Conservation (phyloP, 2,797 vertebrate species). For the Gorsachius magnificus region DNA sequence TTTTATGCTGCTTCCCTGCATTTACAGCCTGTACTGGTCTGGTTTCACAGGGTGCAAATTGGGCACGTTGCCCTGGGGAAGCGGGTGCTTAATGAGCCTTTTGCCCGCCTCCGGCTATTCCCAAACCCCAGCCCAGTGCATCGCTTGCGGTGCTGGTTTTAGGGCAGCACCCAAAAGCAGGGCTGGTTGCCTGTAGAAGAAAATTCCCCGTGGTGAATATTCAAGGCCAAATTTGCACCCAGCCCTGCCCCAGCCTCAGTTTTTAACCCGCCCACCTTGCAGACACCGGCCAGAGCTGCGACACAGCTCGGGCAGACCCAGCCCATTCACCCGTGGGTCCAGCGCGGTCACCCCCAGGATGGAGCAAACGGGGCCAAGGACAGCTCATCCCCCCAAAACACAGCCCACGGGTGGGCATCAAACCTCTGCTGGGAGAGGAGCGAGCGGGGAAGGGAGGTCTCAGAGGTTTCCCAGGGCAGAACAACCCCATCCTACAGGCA, state of each 20-base stretch:
- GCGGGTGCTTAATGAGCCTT: not conserved
- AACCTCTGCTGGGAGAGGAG: not conserved
- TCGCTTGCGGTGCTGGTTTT: fast-evolving
- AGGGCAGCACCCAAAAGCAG: not conserved
- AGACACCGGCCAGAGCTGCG: fast-evolving
- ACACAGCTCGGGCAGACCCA: not conserved
- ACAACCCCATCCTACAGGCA: not conserved
- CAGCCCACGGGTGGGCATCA: fast-evolving
- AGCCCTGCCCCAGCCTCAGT: not conserved
- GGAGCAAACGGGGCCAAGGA: not conserved
- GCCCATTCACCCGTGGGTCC: too few species aligned
- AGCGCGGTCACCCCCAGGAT: not conserved
- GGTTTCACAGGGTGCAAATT: not conserved
- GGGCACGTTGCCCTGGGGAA: not conserved
- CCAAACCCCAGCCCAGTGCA: not conserved
- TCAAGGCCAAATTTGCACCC: not conserved
- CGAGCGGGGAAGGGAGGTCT: not conserved
- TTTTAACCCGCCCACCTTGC: not conserved
- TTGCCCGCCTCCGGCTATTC: not conserved
- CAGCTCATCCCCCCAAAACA: not conserved
- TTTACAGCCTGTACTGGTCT: not conserved
- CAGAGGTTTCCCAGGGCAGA: not conserved
- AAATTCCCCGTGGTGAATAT: not conserved
- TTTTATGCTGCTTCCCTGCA: not conserved
- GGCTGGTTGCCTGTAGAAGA: fast-evolving